Evolutionary conservation across 2,797 vertebrate species (phyloP).

Genomic region (Bradypodion pumilum): DNA sequence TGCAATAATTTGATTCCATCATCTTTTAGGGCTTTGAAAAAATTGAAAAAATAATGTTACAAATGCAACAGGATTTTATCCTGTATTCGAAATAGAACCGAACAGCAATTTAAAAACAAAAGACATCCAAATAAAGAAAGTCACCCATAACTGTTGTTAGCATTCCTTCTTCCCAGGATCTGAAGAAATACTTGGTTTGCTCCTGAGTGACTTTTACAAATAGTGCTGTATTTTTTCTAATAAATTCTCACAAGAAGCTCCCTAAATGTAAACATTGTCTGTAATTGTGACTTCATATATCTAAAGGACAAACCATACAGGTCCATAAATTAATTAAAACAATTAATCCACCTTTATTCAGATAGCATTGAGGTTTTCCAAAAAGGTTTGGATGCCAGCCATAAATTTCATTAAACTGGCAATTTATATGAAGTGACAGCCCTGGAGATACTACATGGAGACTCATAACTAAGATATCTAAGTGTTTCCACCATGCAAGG

Average conservation of each 20-base stretch:
- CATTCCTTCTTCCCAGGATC: background rate
- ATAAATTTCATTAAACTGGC: background rate
- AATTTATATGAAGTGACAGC: background rate
- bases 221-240: background rate
- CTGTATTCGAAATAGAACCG: background rate
- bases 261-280: fast-evolving
- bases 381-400: background rate
- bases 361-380: background rate
- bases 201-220: background rate
- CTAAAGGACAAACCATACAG: background rate
- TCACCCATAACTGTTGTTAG: background rate
- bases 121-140: background rate
- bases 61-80: too few relatives aligned
- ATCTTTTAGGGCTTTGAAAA: too few relatives aligned
- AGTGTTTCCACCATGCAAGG: background rate
- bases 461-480: background rate
- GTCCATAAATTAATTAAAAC: background rate
- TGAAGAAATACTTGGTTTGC: too few relatives aligned
- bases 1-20: too few relatives aligned
- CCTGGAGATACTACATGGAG: too few relatives aligned
- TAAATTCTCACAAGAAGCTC: background rate
- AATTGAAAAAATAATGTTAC: too few relatives aligned
- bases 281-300: background rate
- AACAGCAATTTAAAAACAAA: too few relatives aligned
- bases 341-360: background rate